Evolutionary conservation across 2,888 invertebrate species (phyloP), one percentile per base, ranked within the genome.

Genomic region (Lochmaea crataegi): DNA sequence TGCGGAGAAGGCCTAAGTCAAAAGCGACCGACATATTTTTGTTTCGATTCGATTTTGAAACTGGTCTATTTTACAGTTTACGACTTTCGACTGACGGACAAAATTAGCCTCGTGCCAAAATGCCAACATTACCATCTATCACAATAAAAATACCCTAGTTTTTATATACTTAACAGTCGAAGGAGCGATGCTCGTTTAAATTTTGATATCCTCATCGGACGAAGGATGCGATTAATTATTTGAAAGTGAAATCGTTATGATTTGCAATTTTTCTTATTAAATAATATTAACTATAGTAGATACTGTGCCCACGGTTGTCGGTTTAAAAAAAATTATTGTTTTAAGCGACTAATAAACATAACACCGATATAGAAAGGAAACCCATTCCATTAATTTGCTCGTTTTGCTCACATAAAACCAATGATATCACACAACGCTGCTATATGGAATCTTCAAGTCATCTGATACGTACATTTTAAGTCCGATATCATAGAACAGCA

Each of bases 31-130:
- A 42, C 42, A 12, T 11, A 42, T 11, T 42, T 42, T 42, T 42
- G 11, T 42, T 11, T 42, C 11, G 2, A 11, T 42, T n/a, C 12
- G 12, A 2, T n/a, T 48, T 48, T 48, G 3, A 12, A 6, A 48
- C 48, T 48, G 48, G 48, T n/a, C 48, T 48, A 48, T 48, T 48
- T 48, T 12, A 42, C 42, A 10, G 42, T 53, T 53, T 9, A 18
- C 26, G 56, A 12, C 6, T 57, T 57, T 12, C 56, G 56, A 53
- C 53, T 14, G 53, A 53, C 53, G 4, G 2, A 18, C 78, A 79
- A 77, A 78, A 79, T 81, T 81, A 80, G 80, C 80, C 85, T 83
- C 83, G 84, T 83, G 83, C 83, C 83, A 78, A 70, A 71, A 83
- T 82, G 82, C 82, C 83, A 76, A 66, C 68, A 60, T 65, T 63